Evolutionary conservation across 1,140 invertebrate genomes (phyloP).

Genomic region (Zaprionus inermis): DNA sequence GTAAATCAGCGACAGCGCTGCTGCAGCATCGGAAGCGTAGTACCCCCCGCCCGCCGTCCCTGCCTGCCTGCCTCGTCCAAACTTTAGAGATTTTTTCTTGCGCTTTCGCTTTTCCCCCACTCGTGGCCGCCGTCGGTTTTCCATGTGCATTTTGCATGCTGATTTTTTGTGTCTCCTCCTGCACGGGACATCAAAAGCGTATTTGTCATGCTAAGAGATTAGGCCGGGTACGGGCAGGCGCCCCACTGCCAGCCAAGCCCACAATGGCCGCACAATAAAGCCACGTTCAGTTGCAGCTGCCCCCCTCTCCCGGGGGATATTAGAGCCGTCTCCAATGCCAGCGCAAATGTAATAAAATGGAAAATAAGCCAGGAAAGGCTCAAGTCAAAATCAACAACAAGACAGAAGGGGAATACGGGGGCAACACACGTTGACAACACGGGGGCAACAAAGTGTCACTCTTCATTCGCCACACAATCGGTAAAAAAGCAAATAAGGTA

Average conservation of each 20-base stretch:
- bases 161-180: constrained; percentile 49
- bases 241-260: not conserved
- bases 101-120: constrained; percentile 59
- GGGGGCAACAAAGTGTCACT: constrained; percentile 46
- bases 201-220: constrained; percentile 74
- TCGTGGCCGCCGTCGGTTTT: constrained; percentile 45
- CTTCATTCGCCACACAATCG: constrained; percentile 55
- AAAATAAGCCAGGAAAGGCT: constrained; percentile 64
- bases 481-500: constrained; percentile 37
- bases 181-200: constrained; percentile 76
- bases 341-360: constrained; percentile 68
- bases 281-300: constrained; percentile 41
- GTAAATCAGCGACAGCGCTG: constrained; percentile 79
- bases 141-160: constrained; percentile 71
- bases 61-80: not conserved
- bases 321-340: constrained; percentile 15
- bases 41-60: not conserved
- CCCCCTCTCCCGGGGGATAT: constrained; percentile 39
- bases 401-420: no score
- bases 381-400: constrained; percentile 49
- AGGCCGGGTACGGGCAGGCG: constrained; percentile 11
- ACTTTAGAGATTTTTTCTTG: constrained; percentile 45
- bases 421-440: no score
- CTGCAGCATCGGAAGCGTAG: constrained; percentile 69
- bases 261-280: constrained; percentile 68